These are phyloP conservation scores for Nomada lathburiana DNA, from an alignment of 2,888 invertebrate species.

Conservation along the genomic window DNA sequence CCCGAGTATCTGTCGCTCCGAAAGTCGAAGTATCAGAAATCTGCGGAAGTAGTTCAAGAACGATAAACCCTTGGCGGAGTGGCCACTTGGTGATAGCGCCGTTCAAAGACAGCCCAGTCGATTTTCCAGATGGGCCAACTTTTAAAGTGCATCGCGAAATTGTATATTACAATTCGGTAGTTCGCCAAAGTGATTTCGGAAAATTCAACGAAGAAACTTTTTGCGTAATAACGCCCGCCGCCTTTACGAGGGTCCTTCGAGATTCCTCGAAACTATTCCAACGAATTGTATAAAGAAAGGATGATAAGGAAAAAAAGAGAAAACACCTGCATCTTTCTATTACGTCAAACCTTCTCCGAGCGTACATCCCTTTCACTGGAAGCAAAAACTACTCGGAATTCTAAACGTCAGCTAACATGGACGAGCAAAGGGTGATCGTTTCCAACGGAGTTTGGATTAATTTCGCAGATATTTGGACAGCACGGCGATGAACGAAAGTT, in stretches of 20 bases:
- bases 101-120: conserved; percentile 29
- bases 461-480: conserved; percentile 1
- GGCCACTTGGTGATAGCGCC: conserved; percentile 30
- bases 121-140: conserved; percentile 62
- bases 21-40: conserved; percentile 47
- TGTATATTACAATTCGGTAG: conserved; percentile 47
- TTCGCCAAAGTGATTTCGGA: conserved; percentile 50
- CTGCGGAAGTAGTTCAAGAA: conserved; percentile 49
- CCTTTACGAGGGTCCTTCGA: conserved; percentile 10
- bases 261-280: conserved; percentile 26
- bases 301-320: neutral
- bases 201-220: conserved; percentile 46
- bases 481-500: conserved; percentile 15
- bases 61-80: conserved; percentile 49
- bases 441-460: neutral
- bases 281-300: neutral
- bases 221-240: conserved; percentile 36
- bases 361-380: neutral
- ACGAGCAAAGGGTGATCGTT: neutral
- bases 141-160: conserved; percentile 56
- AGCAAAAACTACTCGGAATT: neutral
- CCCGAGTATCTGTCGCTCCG: conserved; percentile 21
- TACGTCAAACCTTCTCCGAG: neutral
- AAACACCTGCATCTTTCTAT: neutral
- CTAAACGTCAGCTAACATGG: neutral